A percentile compares a stretch with the other conserved stretches of the same genome.
Conservation (phyloP, 2,888 invertebrate genomes). For the Platynereis dumerilii region DNA sequence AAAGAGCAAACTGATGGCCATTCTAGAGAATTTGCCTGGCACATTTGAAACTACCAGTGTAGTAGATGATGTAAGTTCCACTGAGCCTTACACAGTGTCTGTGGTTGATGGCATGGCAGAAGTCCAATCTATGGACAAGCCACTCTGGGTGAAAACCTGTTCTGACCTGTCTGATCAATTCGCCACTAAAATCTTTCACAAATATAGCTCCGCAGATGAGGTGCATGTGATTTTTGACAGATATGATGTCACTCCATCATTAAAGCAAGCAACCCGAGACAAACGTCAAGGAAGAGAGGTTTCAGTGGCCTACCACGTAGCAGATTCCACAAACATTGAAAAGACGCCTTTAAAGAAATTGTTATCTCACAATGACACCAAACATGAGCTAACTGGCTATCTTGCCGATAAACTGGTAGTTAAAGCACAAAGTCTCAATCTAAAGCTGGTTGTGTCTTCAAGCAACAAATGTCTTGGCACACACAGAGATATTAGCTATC, state of each 20-base stretch:
- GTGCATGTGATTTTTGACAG: slow-evolving; percentile 1
- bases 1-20: slow-evolving; percentile 1
- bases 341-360: background rate
- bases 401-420: background rate
- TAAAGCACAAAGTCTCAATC: too few species aligned
- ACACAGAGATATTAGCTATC: too few species aligned
- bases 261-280: too few species aligned
- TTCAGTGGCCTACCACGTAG: slow-evolving; percentile 7
- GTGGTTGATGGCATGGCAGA: slow-evolving; percentile 9
- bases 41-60: too few species aligned
- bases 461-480: too few species aligned
- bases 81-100: background rate
- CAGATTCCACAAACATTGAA: background rate
- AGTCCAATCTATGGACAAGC: slow-evolving; percentile 5
- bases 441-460: too few species aligned
- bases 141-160: slow-evolving; percentile 8
- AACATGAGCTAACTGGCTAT: background rate
- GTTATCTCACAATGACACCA: slow-evolving; percentile 6
- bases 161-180: slow-evolving; percentile 8
- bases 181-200: background rate
- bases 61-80: too few species aligned
- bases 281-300: too few species aligned
- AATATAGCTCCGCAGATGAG: background rate
- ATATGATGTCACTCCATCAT: too few species aligned
- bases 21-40: slow-evolving; percentile 7